phyloP scores from a whole-genome alignment of 1,140 invertebrate genomes.

The Adelges cooleyi region DNA sequence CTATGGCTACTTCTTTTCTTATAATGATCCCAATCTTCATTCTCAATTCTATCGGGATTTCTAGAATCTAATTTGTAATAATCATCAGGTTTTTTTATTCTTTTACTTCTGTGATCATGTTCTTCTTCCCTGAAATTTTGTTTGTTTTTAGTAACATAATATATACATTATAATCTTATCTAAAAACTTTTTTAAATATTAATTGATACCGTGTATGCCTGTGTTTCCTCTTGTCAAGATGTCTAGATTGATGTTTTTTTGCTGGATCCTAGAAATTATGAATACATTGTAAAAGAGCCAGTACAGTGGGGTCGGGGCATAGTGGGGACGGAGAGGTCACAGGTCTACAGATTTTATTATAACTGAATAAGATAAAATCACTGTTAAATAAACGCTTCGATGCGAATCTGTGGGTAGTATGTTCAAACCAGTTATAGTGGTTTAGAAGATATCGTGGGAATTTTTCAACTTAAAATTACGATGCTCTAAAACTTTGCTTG shows the following conservation, averaged over 20 bases:
- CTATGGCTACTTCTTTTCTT: constrained; percentile 13
- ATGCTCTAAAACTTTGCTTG: too few relatives aligned
- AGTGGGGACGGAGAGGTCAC: too few relatives aligned
- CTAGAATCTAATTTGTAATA: constrained; percentile 18
- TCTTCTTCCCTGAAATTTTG: neutral
- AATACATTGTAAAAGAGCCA: neutral
- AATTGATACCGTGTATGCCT: constrained; percentile 5
- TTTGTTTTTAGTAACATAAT: neutral
- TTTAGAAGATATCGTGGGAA: too few relatives aligned
- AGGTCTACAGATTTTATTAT: too few relatives aligned
- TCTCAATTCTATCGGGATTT: constrained; percentile 1
- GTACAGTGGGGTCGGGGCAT: too few relatives aligned
- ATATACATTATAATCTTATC: neutral
- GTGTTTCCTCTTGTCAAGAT: constrained; percentile 14
- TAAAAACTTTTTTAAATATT: neutral
- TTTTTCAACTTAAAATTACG: too few relatives aligned
- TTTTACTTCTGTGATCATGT: neutral
- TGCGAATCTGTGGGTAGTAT: too few relatives aligned
- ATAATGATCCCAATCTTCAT: constrained; percentile 17
- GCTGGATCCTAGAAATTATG: neutral
- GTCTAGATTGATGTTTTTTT: constrained; percentile 20
- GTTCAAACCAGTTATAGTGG: too few relatives aligned
- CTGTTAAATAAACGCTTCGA: too few relatives aligned
- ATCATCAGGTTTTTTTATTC: constrained; percentile 13
- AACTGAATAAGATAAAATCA: too few relatives aligned